Evolutionary conservation across 2,797 vertebrate genomes (phyloP).

Genomic region (Siniperca scherzeri): DNA sequence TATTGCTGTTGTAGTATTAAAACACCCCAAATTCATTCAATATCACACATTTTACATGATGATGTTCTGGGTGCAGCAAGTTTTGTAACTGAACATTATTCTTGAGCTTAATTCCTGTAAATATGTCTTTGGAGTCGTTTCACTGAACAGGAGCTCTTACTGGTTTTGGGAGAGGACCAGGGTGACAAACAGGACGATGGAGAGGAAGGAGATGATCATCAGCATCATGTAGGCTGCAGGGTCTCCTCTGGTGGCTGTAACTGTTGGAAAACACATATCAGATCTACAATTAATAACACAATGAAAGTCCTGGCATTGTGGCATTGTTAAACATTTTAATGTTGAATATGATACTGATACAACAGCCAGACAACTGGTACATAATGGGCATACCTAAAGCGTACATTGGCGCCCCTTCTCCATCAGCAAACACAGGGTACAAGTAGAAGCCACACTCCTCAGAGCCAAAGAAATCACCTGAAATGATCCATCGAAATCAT

Average conservation of each 20-base stretch:
- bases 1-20: not conserved
- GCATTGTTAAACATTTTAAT: not conserved
- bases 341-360: not conserved
- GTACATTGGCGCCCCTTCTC: conserved; percentile 88
- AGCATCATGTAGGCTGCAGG: conserved; percentile 87
- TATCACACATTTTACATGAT: not conserved
- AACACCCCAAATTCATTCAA: not conserved
- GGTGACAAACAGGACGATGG: conserved; percentile 88
- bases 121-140: not conserved
- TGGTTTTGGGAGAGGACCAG: conserved; percentile 92
- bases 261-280: conserved; percentile 25
- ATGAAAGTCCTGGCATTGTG: not conserved
- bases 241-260: conserved; percentile 84
- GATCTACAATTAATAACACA: not conserved
- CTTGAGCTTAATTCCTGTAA: not conserved
- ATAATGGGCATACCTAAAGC: conserved; percentile 83
- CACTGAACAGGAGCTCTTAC: conserved; percentile 75
- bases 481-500: conserved; percentile 10
- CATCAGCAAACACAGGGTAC: conserved; percentile 91
- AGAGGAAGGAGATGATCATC: conserved; percentile 89
- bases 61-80: not conserved
- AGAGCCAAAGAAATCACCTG: conserved; percentile 90
- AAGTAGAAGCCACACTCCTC: conserved; percentile 90
- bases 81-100: not conserved
- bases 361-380: not conserved